A percentile compares a stretch with the other conserved stretches of the same genome.
phyloP scores from a whole-genome alignment of 2,113 vertebrate genomes.

The Tonatia bakeri region DNA sequence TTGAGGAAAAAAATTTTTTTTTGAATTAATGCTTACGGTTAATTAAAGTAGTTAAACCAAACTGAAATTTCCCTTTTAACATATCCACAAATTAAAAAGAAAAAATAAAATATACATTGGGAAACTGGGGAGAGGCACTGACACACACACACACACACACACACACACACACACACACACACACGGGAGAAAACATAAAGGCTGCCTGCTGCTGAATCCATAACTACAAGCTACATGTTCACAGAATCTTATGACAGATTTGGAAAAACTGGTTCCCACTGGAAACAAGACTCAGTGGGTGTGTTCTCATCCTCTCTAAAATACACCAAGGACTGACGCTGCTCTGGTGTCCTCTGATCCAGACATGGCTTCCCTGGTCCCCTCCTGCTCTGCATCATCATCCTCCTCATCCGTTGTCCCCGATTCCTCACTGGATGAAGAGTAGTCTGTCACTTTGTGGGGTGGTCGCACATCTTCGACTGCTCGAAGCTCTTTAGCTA shows the following conservation, averaged over 20 bases:
- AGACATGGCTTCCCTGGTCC: constrained; percentile 92
- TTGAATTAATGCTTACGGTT: not conserved
- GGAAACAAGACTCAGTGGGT: not conserved
- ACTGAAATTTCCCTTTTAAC: not conserved
- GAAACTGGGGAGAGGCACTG: too few species aligned
- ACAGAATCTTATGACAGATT: rapidly evolving
- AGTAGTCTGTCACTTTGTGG: constrained; percentile 98
- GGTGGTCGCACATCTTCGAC: constrained; percentile 94
- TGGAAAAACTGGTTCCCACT: not conserved
- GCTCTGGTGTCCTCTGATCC: constrained; percentile 94
- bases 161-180: not conserved
- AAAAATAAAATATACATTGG: not conserved
- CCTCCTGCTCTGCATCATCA: constrained; percentile 96
- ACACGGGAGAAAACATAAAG: not conserved
- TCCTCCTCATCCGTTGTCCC: constrained; percentile 98
- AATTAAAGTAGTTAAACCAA: not conserved
- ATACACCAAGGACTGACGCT: constrained; percentile 83
- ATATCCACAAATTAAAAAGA: not conserved
- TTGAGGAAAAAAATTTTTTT: not conserved
- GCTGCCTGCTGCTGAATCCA: not conserved
- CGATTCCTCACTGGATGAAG: constrained; percentile 97
- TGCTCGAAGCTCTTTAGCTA: constrained; percentile 96
- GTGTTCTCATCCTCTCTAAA: not conserved
- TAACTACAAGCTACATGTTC: rapidly evolving
- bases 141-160: rapidly evolving